A percentile compares a stretch with the other conserved stretches of the same genome.
Evolutionary conservation across 2,113 vertebrate genomes (phyloP).

Genomic region (Acinonyx jubatus): DNA sequence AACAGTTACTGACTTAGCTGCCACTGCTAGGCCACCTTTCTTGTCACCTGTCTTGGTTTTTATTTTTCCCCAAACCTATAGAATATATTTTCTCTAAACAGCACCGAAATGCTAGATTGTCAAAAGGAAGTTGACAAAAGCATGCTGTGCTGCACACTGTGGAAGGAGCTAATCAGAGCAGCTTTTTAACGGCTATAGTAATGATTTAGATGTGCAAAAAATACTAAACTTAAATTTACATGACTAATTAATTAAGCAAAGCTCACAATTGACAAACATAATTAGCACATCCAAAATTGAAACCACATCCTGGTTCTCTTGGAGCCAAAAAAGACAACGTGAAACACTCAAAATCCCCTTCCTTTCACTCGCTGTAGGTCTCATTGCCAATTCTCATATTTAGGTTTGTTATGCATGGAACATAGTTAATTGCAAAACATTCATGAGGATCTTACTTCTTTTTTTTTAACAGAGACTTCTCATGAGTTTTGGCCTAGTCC

Average conservation of each 20-base stretch:
- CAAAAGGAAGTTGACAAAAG: conserved; percentile 52
- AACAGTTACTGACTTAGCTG: not conserved
- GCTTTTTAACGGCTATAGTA: conserved; percentile 75
- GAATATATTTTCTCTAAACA: conserved; percentile 51
- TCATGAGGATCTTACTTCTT: conserved; percentile 27
- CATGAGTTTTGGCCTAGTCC: conserved; percentile 54
- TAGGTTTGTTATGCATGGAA: conserved; percentile 56
- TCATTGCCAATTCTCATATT: conserved; percentile 40
- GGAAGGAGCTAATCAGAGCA: conserved; percentile 73
- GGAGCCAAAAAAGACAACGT: conserved; percentile 42
- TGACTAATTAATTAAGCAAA: conserved; percentile 78
- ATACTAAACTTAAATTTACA: conserved; percentile 72
- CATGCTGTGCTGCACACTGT: not conserved
- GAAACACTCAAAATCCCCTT: not conserved
- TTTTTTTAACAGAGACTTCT: conserved; percentile 36
- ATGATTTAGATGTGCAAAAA: conserved; percentile 75
- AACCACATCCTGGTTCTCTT: conserved; percentile 62
- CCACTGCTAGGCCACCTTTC: not conserved
- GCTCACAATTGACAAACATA: conserved; percentile 76
- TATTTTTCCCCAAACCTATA: not conserved
- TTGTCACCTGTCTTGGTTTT: conserved; percentile 18
- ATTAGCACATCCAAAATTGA: conserved; percentile 72
- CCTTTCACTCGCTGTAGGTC: not conserved
- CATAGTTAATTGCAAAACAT: conserved; percentile 55
- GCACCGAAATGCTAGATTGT: conserved; percentile 32